Evolutionary conservation across 2,888 invertebrate genomes (phyloP).

Genomic region (Epinotia bilunana): DNA sequence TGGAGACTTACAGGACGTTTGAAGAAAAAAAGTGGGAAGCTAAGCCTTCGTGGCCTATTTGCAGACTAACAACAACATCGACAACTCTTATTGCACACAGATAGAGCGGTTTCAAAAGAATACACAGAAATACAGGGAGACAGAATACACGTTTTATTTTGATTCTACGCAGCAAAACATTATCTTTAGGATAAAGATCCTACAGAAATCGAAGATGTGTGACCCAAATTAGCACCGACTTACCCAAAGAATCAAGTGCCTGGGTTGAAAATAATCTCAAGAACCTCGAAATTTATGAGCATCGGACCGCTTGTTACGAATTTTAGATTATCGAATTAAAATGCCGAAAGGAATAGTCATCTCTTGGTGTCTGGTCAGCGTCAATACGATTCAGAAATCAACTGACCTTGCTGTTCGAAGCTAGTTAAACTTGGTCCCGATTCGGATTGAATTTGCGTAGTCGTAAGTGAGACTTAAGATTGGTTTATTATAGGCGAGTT

Average conservation of each 20-base stretch:
- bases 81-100: too few relatives aligned
- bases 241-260: background rate
- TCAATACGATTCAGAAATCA: conserved; percentile 47
- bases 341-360: conserved; percentile 61
- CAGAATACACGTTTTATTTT: too few relatives aligned
- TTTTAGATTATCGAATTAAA: conserved; percentile 67
- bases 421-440: background rate
- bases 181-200: too few relatives aligned
- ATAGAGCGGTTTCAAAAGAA: too few relatives aligned
- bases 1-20: too few relatives aligned
- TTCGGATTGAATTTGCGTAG: background rate
- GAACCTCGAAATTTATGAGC: conserved; percentile 32
- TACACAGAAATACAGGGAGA: too few relatives aligned
- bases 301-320: conserved; percentile 47
- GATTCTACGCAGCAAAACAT: too few relatives aligned
- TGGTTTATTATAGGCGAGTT: background rate
- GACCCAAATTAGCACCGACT: background rate
- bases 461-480: background rate
- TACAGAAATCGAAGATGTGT: too few relatives aligned
- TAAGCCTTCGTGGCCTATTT: too few relatives aligned
- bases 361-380: conserved; percentile 58
- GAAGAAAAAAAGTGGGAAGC: too few relatives aligned
- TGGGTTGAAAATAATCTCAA: conserved; percentile 43
- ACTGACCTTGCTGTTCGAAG: background rate
- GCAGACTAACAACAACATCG: too few relatives aligned